Evolutionary conservation across 2,888 invertebrate species (phyloP).

Genomic region (Lycophotia porphyrea): DNA sequence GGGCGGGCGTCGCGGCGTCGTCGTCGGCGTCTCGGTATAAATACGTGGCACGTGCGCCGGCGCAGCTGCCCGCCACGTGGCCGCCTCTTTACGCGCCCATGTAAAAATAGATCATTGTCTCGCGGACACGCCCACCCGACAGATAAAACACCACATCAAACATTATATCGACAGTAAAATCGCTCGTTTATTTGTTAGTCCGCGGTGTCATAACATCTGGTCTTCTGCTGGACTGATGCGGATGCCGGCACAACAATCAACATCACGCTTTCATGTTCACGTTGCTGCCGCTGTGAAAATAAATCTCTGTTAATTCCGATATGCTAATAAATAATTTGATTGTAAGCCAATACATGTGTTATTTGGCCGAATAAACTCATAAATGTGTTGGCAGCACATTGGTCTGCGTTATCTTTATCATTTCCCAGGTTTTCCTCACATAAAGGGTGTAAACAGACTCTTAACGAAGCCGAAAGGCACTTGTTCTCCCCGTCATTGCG

Average conservation of each 20-base stretch:
- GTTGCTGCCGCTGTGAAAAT: constrained; percentile 67
- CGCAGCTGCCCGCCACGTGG: constrained; percentile 90
- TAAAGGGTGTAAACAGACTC: no score
- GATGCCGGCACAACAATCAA: constrained; percentile 62
- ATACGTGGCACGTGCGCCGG: constrained; percentile 87
- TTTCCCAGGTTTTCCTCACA: not conserved
- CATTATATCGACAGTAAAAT: constrained; percentile 81
- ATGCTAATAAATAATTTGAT: constrained; percentile 67
- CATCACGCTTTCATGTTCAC: constrained; percentile 72
- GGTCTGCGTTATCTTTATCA: constrained; percentile 16
- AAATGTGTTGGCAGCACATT: constrained; percentile 40
- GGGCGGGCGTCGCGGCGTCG: constrained; percentile 78
- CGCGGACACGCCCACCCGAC: constrained; percentile 85
- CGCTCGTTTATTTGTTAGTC: constrained; percentile 81
- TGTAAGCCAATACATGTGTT: constrained; percentile 60
- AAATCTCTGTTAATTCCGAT: constrained; percentile 68
- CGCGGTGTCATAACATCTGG: constrained; percentile 72
- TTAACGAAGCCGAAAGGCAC: no score
- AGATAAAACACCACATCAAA: constrained; percentile 90
- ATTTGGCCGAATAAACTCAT: constrained; percentile 52
- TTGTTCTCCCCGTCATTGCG: no score
- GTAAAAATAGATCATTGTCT: constrained; percentile 90
- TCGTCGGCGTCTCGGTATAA: constrained; percentile 79
- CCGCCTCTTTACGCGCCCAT: constrained; percentile 83
- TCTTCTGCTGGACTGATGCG: constrained; percentile 50